Evolutionary conservation across 2,888 invertebrate species (phyloP).

Genomic region (Coleophora flavipennella): DNA sequence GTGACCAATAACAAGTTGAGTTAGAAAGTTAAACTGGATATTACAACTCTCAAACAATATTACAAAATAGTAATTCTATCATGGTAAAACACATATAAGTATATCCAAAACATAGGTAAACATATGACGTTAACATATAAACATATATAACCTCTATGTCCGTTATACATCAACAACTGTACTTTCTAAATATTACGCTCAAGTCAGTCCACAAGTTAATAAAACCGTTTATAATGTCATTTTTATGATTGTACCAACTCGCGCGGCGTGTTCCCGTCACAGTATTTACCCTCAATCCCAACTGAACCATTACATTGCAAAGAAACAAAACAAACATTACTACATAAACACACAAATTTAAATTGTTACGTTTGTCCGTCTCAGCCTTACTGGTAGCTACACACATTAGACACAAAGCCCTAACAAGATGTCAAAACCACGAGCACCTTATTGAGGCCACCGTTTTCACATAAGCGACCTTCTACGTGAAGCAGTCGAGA

Average conservation of each 20-base stretch:
- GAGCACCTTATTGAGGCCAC: slow-evolving; percentile 40
- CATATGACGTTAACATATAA: background rate
- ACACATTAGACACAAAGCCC: slow-evolving; percentile 26
- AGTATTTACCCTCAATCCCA: too few species aligned
- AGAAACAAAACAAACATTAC: background rate
- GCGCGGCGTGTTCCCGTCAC: too few species aligned
- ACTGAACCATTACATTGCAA: background rate
- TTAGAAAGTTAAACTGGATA: too few species aligned
- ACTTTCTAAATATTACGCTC: background rate
- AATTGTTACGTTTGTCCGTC: background rate
- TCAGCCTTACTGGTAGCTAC: background rate
- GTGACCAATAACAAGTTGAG: too few species aligned
- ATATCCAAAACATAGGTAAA: background rate
- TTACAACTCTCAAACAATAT: too few species aligned
- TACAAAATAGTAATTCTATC: too few species aligned
- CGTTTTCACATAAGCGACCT: slow-evolving; percentile 50
- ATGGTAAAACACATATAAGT: too few species aligned
- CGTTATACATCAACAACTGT: background rate
- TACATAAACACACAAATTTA: background rate
- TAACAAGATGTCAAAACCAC: slow-evolving; percentile 22
- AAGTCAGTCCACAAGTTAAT: background rate
- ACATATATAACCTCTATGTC: too few species aligned
- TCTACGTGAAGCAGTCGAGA: slow-evolving; percentile 14
- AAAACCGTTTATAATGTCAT: too few species aligned
- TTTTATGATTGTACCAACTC: too few species aligned